Evolutionary conservation across 1,140 invertebrate genomes (phyloP), one percentile per base, ranked within the genome.

Genomic region (Diorhabda carinulata): DNA sequence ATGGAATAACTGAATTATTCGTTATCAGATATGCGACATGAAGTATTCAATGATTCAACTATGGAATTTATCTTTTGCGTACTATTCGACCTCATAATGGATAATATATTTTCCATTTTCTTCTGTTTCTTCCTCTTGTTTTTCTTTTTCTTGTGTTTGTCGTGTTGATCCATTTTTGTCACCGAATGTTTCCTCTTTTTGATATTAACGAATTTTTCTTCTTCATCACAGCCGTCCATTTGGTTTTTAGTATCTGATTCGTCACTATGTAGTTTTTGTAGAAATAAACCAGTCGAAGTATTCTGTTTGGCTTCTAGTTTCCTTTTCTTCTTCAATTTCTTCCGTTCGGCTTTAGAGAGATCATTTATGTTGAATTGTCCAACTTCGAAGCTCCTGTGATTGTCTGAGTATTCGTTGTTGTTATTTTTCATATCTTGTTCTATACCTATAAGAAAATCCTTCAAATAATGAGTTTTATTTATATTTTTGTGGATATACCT

Each of bases 11-110:
- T 25, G 25, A 25, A 52, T 71, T 41, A 73, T 44, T 71, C 70
- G 64, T 70, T 73, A 58, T 79, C 78, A 60, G 76, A 77, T 72
- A 79, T 79, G 67, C 74, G 75, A 71, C 78, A 79, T 43, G 75
- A 52, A 57, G 70, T 68, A 45, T 78, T 72, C n/a, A 79, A 67
- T 44, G 77, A 78, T 61, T 72, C 68, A 2, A 72, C 66, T 43
- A 79, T 77, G 6, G 72, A 72, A 56, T 73, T 78, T 6, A 79
- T 73, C 56, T 72, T 66, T 66, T 75, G 72, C 1, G 70, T 68
- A 45, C 77, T 72, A 9, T 78, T 65, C 52, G 77, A 78, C 59
- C 71, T 70, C 2, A 72, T 65, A 45, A 79, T 77, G 6, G 72
- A 72, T 45, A 72, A 77, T 6, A 79, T 73, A 52, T 72, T 66